Evolutionary conservation across 2,113 vertebrate species (phyloP), one percentile per base, ranked within the genome.

Genomic region (Anarhynchus alexandrinus): DNA sequence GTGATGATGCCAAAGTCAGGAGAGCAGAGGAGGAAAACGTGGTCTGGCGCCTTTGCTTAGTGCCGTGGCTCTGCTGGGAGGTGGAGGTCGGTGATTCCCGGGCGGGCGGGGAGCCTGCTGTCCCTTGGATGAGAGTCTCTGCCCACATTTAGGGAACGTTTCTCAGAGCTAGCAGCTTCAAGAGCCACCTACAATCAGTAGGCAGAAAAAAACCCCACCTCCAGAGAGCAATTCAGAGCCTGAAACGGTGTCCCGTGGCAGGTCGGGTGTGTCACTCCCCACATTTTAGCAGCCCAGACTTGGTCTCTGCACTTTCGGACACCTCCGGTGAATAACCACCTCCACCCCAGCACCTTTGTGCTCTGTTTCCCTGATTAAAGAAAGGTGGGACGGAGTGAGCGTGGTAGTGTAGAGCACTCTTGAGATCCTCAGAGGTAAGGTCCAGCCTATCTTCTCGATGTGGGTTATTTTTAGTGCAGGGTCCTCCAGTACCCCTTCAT

Each of bases 381-480:
- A 40, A 19, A 38, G 69, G 57, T 51, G 11, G 69, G 2, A 2
- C 1, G 2, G 5, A 3, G 80, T 6, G 25, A 47, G 21, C 5
- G 2, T 11, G 76, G 3, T 0, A 8, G n/a, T 2, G 34, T 17
- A 47, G 55, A 34, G 71, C 40, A 3, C 34, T 55, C 29, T 1
- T 20, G 7, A 67, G 59, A 4, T 21, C 55, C 67, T 5, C 8
- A 30, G 54, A 66, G 67, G 40, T 43, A 49, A 61, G 26, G 2
- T 38, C 61, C 20, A 23, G 49, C 25, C 27, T 30, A 0, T 3
- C 42, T 47, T 58, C 73, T 23, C 26, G 13, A 52, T 25, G 32
- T 64, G 57, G 34, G 6, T 19, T 25, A 1, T 15, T 82, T 61
- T 40, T 55, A 47, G 3, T 21, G 25, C 21, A 12, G 55, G 52